Base-by-base conservation (phyloP, 2,888 invertebrate genomes). In the Frankliniella intonsa region DNA sequence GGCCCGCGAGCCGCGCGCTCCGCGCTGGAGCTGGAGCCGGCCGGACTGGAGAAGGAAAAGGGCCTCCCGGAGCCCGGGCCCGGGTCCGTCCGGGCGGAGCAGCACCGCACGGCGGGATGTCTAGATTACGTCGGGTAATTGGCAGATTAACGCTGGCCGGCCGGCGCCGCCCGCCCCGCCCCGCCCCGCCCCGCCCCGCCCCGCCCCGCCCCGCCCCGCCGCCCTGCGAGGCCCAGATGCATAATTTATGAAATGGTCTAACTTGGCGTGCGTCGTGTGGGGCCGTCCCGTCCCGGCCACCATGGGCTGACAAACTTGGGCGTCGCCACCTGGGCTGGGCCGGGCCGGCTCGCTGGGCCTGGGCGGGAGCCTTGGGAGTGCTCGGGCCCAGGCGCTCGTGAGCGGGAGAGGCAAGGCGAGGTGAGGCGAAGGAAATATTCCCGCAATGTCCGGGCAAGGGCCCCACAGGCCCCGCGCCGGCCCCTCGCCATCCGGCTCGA, bases 401-500 rank as follows among this genome's bases (percentile, higher is more conserved):
- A 38, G 38, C 38, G 38, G 38, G 38, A 38, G 38, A 38, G 38
- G 38, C 38, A 5, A 38, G 38, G 38, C 2, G 38, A 38, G 38
- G 38, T 3, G 38, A 38, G 38, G 38, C 38, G 38, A 38, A 22
- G 25, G 69, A 76, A 76, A 76, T 76, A 76, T 76, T 22, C 69
- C 25, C 25, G 69, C 69, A 76, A 76, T 76, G 69, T 76, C 69
- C 69, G 69, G 69, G 69, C 10, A 12, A n/a, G 55, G 55, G 65
- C 55, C 65, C 19, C n/a, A n/a, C 65, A 8, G 69, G 69, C 69
- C 69, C 22, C 11, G 69, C 69, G 69, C 9, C 69, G 5, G 69
- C 25, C 69, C 25, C 25, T 25, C 25, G 9, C 25, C 69, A 25
- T 22, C 69, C 69, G 25, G 69, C 22, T 22, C 55, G 55, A 11